Evolutionary conservation across 2,113 vertebrate species (phyloP).

Genomic region (Eurystomus gularis): DNA sequence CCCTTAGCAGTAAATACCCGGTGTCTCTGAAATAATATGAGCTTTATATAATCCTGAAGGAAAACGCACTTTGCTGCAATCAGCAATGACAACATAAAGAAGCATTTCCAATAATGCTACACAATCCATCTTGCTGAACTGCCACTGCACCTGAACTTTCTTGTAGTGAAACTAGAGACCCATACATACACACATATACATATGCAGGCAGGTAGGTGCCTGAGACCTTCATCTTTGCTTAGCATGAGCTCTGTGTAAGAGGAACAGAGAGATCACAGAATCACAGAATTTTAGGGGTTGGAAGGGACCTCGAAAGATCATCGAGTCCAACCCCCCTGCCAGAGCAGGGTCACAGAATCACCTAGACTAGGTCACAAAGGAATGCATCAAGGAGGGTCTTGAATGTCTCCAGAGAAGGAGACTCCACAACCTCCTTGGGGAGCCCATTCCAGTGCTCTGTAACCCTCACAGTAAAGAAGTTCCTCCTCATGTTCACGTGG

Average conservation of each 20-base stretch:
- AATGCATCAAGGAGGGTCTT: no score
- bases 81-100: conserved; percentile 25
- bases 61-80: conserved; percentile 40
- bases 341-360: no score
- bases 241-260: neutral
- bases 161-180: neutral
- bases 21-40: conserved; percentile 10
- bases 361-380: no score
- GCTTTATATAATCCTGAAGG: neutral
- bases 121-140: conserved; percentile 5
- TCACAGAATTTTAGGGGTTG: no score
- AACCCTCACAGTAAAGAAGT: no score
- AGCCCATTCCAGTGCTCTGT: no score
- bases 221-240: neutral
- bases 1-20: neutral
- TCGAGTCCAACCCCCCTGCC: no score
- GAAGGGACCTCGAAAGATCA: no score
- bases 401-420: no score
- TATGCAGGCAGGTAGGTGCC: neutral
- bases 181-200: neutral
- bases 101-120: conserved; percentile 26
- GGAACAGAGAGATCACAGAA: no score
- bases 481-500: no score
- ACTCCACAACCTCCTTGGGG: no score
- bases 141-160: neutral